Evolutionary conservation across 2,888 invertebrate species (phyloP).

Genomic region (Teleiodes luculella): DNA sequence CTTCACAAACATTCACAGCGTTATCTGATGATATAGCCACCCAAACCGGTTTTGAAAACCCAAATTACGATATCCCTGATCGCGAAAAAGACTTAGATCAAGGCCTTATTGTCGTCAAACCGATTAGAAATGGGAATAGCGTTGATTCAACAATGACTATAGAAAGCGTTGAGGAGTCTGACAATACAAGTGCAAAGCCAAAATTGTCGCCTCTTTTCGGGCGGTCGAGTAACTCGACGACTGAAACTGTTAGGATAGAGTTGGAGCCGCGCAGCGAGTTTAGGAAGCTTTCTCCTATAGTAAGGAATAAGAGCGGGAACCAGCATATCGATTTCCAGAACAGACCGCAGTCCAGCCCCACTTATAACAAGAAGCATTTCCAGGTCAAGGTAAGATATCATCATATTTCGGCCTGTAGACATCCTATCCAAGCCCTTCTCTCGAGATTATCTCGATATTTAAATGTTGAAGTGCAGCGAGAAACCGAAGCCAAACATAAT

Average conservation of each 20-base stretch:
- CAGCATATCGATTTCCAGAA: constrained; percentile 62
- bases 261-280: constrained; percentile 63
- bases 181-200: constrained; percentile 50
- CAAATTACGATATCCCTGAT: constrained; percentile 50
- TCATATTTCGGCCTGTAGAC: no score
- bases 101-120: constrained; percentile 64
- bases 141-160: constrained; percentile 65
- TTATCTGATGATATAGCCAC: constrained; percentile 62
- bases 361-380: constrained; percentile 38
- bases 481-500: no score
- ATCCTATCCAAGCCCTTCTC: no score
- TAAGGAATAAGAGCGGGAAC: constrained; percentile 45
- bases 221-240: constrained; percentile 21
- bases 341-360: constrained; percentile 68
- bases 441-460: no score
- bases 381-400: constrained; percentile 40
- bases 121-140: constrained; percentile 49
- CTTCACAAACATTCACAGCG: constrained; percentile 51
- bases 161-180: constrained; percentile 58
- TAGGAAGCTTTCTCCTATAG: constrained; percentile 67
- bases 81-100: constrained; percentile 37
- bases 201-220: constrained; percentile 70
- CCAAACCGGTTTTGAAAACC: constrained; percentile 71
- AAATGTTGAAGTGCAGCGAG: no score
- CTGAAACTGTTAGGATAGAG: constrained; percentile 56